A percentile compares a stretch with the other conserved stretches of the same genome.
Evolutionary conservation across 2,113 vertebrate species (phyloP).

Genomic region (Daubentonia madagascariensis): DNA sequence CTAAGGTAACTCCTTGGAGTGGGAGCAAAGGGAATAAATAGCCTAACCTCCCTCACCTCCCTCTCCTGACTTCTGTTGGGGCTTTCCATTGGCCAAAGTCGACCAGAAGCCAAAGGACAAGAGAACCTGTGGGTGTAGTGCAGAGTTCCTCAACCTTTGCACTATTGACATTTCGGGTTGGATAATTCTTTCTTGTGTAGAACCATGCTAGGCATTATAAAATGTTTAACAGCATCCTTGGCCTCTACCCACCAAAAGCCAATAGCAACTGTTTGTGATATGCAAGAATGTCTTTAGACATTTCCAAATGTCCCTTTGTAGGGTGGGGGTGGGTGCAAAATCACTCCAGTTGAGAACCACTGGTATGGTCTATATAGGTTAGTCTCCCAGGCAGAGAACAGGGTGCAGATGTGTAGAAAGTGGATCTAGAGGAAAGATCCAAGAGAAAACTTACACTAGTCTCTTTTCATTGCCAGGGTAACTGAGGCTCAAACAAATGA

Average conservation of each 20-base stretch:
- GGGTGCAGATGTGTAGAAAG: neutral
- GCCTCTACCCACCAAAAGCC: neutral
- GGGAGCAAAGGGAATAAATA: neutral
- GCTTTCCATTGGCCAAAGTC: neutral
- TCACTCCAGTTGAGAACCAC: neutral
- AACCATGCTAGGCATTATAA: neutral
- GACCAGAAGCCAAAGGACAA: neutral
- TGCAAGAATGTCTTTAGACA: neutral
- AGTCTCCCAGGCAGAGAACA: neutral
- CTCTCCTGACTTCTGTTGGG: neutral
- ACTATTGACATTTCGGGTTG: neutral
- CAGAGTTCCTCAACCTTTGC: neutral
- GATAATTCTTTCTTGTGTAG: neutral
- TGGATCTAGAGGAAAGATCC: neutral
- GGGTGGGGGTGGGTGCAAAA: neutral
- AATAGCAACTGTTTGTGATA: neutral
- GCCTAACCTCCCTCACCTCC: neutral
- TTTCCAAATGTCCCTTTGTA: neutral
- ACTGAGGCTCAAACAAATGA: constrained; percentile 34
- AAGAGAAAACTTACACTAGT: neutral
- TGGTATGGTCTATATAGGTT: neutral
- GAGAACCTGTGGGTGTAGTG: neutral
- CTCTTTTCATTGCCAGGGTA: constrained; percentile 21
- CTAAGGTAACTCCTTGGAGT: neutral
- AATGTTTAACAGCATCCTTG: neutral